These are phyloP conservation scores for Hirtodrosophila trivittata DNA, from an alignment of 2,888 invertebrate species.

Conservation along the genomic window DNA sequence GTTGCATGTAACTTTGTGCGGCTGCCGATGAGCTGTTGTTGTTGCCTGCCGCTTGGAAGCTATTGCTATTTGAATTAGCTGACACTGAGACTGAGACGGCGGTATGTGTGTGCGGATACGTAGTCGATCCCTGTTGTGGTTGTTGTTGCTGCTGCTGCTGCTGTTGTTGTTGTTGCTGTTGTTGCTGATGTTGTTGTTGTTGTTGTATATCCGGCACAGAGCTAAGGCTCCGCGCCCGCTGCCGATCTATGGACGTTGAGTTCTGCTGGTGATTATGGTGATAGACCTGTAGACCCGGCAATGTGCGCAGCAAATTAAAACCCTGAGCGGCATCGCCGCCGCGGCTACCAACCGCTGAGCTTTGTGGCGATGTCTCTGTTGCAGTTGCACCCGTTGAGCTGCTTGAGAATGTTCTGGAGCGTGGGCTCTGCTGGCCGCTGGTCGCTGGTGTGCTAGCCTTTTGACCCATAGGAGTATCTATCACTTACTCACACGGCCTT, in stretches of 20 bases:
- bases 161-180: conserved; percentile 64
- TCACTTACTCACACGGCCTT: conserved; percentile 26
- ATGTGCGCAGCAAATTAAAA: conserved; percentile 89
- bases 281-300: conserved; percentile 88
- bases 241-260: conserved; percentile 87
- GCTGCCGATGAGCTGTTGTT: conserved; percentile 70
- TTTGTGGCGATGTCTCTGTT: conserved; percentile 55
- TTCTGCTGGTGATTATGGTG: conserved; percentile 84
- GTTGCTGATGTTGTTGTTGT: conserved; percentile 67
- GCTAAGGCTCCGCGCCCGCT: conserved; percentile 92
- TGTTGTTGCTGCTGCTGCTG: conserved; percentile 52
- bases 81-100: conserved; percentile 63
- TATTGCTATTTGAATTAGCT: conserved; percentile 66
- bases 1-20: conserved; percentile 72
- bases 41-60: conserved; percentile 60
- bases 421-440: conserved; percentile 88
- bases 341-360: conserved; percentile 44
- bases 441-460: conserved; percentile 92
- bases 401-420: conserved; percentile 90
- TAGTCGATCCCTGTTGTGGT: conserved; percentile 77
- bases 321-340: conserved; percentile 83
- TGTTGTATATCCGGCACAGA: conserved; percentile 90
- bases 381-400: conserved; percentile 85
- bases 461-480: conserved; percentile 88
- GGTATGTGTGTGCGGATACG: conserved; percentile 68